These are phyloP conservation scores for Leucophenga montana DNA, from an alignment of 2,888 invertebrate genomes.

Conservation along the genomic window DNA sequence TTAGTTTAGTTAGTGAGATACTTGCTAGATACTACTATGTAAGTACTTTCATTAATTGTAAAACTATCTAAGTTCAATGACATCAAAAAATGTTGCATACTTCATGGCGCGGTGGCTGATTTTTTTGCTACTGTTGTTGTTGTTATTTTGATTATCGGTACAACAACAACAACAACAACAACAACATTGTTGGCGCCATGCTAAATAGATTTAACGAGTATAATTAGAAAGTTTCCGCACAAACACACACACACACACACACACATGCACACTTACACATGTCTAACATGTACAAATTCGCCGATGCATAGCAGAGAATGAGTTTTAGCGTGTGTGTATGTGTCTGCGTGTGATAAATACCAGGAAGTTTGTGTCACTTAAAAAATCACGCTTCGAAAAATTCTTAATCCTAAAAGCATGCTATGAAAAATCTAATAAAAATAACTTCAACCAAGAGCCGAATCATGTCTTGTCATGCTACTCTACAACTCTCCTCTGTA, in stretches of 20 bases:
- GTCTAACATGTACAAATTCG: neutral
- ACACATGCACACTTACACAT: too few relatives aligned
- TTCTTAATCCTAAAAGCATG: slow-evolving; percentile 49
- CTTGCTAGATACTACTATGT: neutral
- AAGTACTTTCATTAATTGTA: neutral
- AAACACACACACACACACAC: slow-evolving; percentile 6
- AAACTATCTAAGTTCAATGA: slow-evolving; percentile 4
- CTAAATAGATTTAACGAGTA: slow-evolving; percentile 33
- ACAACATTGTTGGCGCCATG: neutral
- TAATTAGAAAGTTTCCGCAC: slow-evolving; percentile 40
- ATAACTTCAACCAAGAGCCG: slow-evolving; percentile 14
- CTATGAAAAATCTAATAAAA: slow-evolving; percentile 36
- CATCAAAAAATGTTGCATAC: slow-evolving; percentile 4
- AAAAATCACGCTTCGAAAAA: slow-evolving; percentile 43
- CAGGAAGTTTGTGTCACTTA: slow-evolving; percentile 16
- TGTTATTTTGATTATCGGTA: neutral
- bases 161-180: slow-evolving; percentile 3
- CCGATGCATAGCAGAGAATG: neutral
- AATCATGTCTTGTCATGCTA: neutral
- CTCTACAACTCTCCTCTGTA: too few relatives aligned
- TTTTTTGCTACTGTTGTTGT: neutral
- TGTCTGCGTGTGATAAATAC: neutral
- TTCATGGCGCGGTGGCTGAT: neutral
- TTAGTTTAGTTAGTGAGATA: too few relatives aligned
- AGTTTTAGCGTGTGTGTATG: neutral